Percentiles rank a stretch among this genome's conserved stretches.
phyloP scores from a whole-genome alignment of 2,797 vertebrate species.

The Periparus ater region DNA sequence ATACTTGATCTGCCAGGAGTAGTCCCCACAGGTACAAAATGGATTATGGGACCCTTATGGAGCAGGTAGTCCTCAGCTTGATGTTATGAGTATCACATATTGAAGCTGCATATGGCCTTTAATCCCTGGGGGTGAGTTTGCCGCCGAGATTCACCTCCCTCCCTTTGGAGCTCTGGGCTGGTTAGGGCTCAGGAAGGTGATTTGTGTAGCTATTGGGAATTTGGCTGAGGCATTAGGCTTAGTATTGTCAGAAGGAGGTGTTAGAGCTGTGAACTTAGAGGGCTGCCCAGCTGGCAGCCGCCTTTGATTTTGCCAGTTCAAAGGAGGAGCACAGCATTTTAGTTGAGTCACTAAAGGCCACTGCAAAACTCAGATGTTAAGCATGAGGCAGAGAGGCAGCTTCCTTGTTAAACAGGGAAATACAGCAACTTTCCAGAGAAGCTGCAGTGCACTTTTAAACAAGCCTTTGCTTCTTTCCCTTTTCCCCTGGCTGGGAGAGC shows the following conservation, averaged over 20 bases:
- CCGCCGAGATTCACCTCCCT: neutral
- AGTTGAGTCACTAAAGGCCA: neutral
- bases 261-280: neutral
- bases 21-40: neutral
- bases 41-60: neutral
- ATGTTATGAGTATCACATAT: neutral
- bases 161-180: neutral
- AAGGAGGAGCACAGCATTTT: neutral
- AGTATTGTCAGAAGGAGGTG: neutral
- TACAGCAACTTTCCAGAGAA: neutral
- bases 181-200: neutral
- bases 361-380: neutral
- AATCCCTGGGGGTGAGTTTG: neutral
- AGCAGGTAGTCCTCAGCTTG: neutral
- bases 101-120: neutral
- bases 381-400: neutral
- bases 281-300: neutral
- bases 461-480: neutral
- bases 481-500: neutral
- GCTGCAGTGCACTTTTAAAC: neutral
- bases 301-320: conserved; percentile 10
- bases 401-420: neutral
- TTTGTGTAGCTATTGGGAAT: neutral
- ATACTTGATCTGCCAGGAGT: neutral
- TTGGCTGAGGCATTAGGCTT: neutral